A percentile compares a stretch with the other conserved stretches of the same genome.
phyloP scores from a whole-genome alignment of 2,797 vertebrate species.

The Sebastolobus altivelis region DNA sequence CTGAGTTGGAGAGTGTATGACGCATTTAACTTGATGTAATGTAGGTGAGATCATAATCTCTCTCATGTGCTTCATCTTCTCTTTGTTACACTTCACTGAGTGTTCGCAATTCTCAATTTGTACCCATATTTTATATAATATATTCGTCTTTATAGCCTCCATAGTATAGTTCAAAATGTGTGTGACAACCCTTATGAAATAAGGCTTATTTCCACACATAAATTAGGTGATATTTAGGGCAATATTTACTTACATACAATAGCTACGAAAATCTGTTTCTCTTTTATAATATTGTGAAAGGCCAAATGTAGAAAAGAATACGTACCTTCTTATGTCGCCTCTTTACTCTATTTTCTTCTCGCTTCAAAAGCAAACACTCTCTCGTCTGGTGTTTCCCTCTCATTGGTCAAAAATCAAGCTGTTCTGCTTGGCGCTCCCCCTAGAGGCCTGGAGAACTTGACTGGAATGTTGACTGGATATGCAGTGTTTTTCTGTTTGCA shows the following conservation, averaged over 20 bases:
- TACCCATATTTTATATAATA: background rate
- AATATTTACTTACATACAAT: background rate
- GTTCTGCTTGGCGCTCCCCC: background rate
- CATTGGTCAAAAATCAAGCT: background rate
- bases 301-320: background rate
- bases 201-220: background rate
- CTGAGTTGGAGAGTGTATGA: conserved; percentile 5
- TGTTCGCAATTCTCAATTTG: background rate
- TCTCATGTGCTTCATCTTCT: conserved; percentile 27
- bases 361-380: background rate
- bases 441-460: background rate
- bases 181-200: conserved; percentile 3
- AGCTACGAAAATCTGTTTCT: background rate
- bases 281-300: background rate
- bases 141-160: background rate
- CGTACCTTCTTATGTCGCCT: background rate
- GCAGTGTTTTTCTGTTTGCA: background rate
- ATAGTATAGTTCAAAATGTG: background rate
- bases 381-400: background rate
- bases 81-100: conserved; percentile 12
- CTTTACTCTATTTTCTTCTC: background rate
- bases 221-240: background rate
- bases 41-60: conserved; percentile 13
- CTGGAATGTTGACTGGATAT: background rate
- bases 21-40: conserved; percentile 26